Evolutionary conservation across 1,140 invertebrate genomes (phyloP), one percentile per base, ranked within the genome.

Genomic region (Magallana angulata): DNA sequence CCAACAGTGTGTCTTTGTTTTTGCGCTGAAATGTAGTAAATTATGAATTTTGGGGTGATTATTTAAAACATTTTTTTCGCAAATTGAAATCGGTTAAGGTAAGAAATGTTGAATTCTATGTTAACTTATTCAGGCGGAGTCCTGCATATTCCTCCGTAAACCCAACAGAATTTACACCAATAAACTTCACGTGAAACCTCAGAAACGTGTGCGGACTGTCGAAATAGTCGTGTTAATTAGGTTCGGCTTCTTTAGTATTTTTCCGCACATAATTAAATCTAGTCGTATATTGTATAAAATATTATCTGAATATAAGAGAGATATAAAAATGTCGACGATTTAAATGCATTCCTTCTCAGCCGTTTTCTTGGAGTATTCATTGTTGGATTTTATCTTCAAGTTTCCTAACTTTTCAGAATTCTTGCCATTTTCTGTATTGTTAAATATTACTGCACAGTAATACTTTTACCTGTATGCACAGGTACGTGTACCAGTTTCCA

Each of bases 101-200:
- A 48, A 12, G 12, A 12, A 9, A 9, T 30, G 11, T 48, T 48
- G 36, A 18, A 30, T 30, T 76, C 12, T 76, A 30, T 76, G 68
- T 76, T 76, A 48, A 76, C 2, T 12, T 76, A 76, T 76, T 76
- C 68, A 76, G 68, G 68, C 68, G 68, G 18, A 36, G 68, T 24
- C 7, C 36, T 76, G 18, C 24, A 76, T 24, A 76, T 76, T 11
- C 24, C 24, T 30, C 12, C 36, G 24, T 76, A 12, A 76, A 76
- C 12, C 8, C 36, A 76, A 76, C 68, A 76, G 68, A 76, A 76
- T 11, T 36, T 30, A 7, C 9, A 11, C 9, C 1, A 76, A 76
- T 30, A 76, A 76, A 3, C 68, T 12, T 30, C 24, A 30, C 12
- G 68, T 9, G 68, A 76, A 18, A 76, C 36, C 36, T 30, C 18